These are phyloP conservation scores for Eurypyga helias DNA, from an alignment of 2,113 vertebrate species.

Conservation along the genomic window DNA sequence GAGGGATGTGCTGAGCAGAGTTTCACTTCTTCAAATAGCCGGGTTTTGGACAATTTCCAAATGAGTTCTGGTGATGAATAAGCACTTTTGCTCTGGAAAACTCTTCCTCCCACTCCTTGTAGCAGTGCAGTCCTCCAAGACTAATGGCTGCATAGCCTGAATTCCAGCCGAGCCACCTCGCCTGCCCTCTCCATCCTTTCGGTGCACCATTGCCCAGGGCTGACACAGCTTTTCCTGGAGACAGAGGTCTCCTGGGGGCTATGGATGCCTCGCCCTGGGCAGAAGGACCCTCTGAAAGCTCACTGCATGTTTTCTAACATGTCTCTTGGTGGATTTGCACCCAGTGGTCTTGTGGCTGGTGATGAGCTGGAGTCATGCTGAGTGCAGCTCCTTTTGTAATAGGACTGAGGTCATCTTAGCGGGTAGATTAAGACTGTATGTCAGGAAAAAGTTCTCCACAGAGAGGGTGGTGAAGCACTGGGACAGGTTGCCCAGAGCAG, in stretches of 20 bases:
- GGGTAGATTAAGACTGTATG: too few species aligned
- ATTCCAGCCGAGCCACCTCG: not conserved
- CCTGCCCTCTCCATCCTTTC: not conserved
- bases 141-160: not conserved
- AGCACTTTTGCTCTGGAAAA: slow-evolving; percentile 18
- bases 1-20: not conserved
- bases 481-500: too few species aligned
- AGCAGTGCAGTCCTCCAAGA: not conserved
- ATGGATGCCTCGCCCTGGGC: rapidly evolving
- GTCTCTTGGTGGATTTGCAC: not conserved
- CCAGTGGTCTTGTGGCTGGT: not conserved
- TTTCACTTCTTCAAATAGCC: not conserved
- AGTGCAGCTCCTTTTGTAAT: not conserved
- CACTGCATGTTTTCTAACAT: not conserved
- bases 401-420: not conserved
- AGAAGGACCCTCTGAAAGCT: not conserved
- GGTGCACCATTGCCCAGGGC: rapidly evolving
- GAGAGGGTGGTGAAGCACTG: too few species aligned
- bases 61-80: slow-evolving; percentile 44
- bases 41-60: not conserved
- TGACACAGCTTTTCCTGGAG: not conserved
- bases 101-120: not conserved
- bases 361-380: not conserved
- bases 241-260: not conserved
- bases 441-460: too few species aligned